Percentiles rank a stretch among this genome's conserved stretches.
These are phyloP conservation scores for Heliconius congener DNA, from an alignment of 1,140 invertebrate genomes.

Conservation along the genomic window DNA sequence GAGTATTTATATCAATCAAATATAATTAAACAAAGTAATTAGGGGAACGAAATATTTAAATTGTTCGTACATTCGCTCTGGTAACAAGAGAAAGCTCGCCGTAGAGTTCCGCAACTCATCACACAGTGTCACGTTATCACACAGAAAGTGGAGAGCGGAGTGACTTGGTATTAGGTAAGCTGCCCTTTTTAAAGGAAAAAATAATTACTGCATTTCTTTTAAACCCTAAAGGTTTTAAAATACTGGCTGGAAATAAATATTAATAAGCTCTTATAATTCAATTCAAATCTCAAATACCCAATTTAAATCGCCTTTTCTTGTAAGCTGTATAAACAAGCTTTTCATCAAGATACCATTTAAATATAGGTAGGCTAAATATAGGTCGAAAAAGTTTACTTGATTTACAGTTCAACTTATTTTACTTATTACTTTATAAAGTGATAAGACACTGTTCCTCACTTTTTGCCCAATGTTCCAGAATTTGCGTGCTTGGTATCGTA, in stretches of 20 bases:
- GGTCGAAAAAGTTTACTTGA: not conserved
- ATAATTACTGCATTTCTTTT: no score
- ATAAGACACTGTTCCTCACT: no score
- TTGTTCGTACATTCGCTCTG: not conserved
- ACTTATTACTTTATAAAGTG: no score
- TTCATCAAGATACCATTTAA: not conserved
- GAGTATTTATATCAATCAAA: not conserved
- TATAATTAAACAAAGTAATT: not conserved
- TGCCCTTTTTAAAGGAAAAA: no score
- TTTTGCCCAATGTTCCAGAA: no score
- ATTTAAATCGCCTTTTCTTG: not conserved
- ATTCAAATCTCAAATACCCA: not conserved
- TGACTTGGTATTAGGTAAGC: not conserved
- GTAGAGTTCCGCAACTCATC: not conserved
- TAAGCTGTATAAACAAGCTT: not conserved
- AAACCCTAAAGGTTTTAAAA: not conserved
- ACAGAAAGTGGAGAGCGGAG: not conserved
- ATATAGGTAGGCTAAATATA: not conserved
- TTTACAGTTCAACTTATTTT: no score
- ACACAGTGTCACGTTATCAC: not conserved
- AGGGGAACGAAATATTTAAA: no score
- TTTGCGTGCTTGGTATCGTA: no score
- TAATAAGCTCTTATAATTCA: not conserved
- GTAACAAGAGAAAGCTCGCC: not conserved
- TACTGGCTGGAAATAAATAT: not conserved